phyloP scores from a whole-genome alignment of 2,888 invertebrate genomes.

The Aspidapion aeneum region DNA sequence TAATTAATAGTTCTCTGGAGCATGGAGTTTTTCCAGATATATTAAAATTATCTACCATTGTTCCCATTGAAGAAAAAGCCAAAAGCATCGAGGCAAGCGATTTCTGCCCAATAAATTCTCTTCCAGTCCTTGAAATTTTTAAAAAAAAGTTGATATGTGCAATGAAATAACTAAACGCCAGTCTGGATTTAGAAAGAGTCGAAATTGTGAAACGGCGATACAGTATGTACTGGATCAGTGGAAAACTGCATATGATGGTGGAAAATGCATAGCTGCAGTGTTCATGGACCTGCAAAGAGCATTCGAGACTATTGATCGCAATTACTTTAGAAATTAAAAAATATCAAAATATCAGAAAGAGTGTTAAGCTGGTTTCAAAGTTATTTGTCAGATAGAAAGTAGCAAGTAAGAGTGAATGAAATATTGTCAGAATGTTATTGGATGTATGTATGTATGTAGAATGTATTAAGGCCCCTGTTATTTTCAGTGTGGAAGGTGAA shows the following conservation, averaged over 20 bases:
- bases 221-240: constrained; percentile 6
- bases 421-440: not conserved
- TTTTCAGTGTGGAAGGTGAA: constrained; percentile 3
- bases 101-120: not conserved
- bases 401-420: not conserved
- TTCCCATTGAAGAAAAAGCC: not conserved
- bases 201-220: constrained; percentile 4
- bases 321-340: not conserved
- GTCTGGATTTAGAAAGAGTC: not conserved
- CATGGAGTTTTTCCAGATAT: not conserved
- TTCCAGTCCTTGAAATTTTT: not conserved
- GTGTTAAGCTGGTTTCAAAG: not conserved
- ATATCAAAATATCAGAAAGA: not conserved
- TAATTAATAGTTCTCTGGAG: not conserved
- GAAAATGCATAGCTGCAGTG: not conserved
- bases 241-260: not conserved
- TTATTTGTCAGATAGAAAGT: not conserved
- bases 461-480: not conserved
- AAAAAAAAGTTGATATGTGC: not conserved
- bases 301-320: not conserved
- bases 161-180: not conserved
- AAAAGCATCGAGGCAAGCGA: not conserved
- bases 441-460: not conserved
- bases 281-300: not conserved
- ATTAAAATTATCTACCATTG: not conserved